Conservation (phyloP, 30 jellyfish, hydroid and myxozoan genomes). For the Sanderia malayensis region DNA sequence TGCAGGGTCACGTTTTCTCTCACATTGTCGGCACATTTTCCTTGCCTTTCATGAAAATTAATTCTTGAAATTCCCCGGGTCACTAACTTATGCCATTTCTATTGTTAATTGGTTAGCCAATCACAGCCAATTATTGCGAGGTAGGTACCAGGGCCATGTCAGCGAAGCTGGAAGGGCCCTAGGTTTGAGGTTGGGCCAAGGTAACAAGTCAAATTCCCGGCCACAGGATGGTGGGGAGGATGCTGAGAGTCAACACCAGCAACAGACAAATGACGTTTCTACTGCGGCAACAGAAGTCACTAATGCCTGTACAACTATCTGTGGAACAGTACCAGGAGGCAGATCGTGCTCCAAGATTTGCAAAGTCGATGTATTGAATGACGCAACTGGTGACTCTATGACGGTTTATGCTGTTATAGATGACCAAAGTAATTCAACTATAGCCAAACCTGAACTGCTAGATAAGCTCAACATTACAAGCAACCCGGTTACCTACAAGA, state of each 20-base stretch:
- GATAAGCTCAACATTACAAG: conserved; percentile 15
- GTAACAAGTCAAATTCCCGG: conserved; percentile 2
- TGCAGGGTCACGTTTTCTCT: too few relatives aligned
- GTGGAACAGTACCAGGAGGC: conserved; percentile 30
- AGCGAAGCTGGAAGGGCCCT: too few relatives aligned
- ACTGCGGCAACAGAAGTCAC: conserved; percentile 19
- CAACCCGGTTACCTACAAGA: conserved; percentile 13
- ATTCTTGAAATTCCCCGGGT: too few relatives aligned
- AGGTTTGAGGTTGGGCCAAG: too few relatives aligned
- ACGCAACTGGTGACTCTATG: conserved; percentile 10
- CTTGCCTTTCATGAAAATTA: too few relatives aligned
- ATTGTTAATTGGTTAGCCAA: too few relatives aligned
- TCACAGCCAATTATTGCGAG: too few relatives aligned
- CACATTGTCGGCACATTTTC: too few relatives aligned
- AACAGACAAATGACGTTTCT: conserved; percentile 2
- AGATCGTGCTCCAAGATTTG: conserved; percentile 45
- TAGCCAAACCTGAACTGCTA: conserved; percentile 39
- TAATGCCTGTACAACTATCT: conserved; percentile 43
- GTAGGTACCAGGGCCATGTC: too few relatives aligned
- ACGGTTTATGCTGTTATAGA: conserved; percentile 26
- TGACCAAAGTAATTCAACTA: conserved; percentile 32
- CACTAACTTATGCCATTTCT: too few relatives aligned
- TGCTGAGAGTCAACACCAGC: conserved; percentile 10
- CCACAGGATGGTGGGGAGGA: conserved; percentile 47
- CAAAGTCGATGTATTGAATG: conserved; percentile 24